Evolutionary conservation across 2,113 vertebrate genomes (phyloP).

Genomic region (Ascaphus truei): DNA sequence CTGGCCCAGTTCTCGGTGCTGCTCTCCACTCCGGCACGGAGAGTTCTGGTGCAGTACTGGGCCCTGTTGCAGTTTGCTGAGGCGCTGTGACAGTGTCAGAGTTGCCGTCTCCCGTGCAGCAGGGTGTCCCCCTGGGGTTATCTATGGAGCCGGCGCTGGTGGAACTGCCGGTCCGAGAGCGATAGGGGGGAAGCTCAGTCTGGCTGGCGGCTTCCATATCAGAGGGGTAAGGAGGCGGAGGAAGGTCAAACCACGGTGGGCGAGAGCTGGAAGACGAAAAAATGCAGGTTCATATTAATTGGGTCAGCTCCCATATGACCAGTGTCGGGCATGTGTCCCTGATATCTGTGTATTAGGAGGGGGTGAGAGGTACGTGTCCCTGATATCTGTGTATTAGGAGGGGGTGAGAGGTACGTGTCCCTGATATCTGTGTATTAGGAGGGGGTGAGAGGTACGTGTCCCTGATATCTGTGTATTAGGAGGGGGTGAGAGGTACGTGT

Average conservation of each 20-base stretch:
- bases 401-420: too few species aligned
- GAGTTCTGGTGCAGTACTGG: conserved; percentile 42
- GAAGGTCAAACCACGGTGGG: conserved; percentile 94
- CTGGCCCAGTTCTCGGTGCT: too few species aligned
- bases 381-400: too few species aligned
- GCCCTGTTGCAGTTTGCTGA: conserved; percentile 31
- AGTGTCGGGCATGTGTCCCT: too few species aligned
- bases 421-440: too few species aligned
- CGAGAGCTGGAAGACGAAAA: conserved; percentile 59
- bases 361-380: too few species aligned
- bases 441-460: too few species aligned
- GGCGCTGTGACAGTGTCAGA: conserved; percentile 42
- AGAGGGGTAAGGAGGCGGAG: conserved; percentile 86
- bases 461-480: too few species aligned
- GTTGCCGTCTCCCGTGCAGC: conserved; percentile 30
- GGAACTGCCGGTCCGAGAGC: conserved; percentile 57
- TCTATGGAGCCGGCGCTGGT: conserved; percentile 41
- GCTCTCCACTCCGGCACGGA: conserved; percentile 19
- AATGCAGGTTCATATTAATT: too few species aligned
- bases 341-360: too few species aligned
- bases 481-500: too few species aligned
- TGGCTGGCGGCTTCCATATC: conserved; percentile 66
- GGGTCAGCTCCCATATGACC: too few species aligned
- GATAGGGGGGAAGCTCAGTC: conserved; percentile 81
- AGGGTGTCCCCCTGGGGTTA: conserved; percentile 15